Base-by-base conservation (phyloP, 2,888 invertebrate species). In the Agrotis ipsilon region DNA sequence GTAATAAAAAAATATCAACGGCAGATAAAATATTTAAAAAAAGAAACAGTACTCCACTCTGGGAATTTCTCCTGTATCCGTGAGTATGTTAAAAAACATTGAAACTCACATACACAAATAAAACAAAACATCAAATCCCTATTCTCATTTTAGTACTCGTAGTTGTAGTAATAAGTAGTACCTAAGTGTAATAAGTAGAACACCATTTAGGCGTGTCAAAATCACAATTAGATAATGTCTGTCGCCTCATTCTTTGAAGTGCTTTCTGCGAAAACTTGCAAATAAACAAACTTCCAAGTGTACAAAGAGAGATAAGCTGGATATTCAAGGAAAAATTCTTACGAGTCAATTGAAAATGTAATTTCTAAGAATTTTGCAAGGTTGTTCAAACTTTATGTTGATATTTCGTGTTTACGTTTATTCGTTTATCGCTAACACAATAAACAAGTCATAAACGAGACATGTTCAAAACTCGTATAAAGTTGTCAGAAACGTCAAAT, bases 231-330 rank as follows among this genome's bases (percentile, higher is more conserved):
- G 18, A 27, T 49, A 14, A 16, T 16, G 11, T 39, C 21, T 59
- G 51, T 32, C 6, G 19, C n/a, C 27, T 0, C 5, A 27, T n/a
- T 11, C 13, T 1, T 18, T 52, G 5, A 49, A 72, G 65, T 49
- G 32, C 27, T 51, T 60, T 73, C 54, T 19, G 16, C 13, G 59
- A 69, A 69, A 75, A 60, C 27, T 49, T 45, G 24, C 6, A 2
- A 19, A 48, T 48, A 59, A 76, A 45, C 11, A 48, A 48, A 52
- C 21, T n/a, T 55, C 19, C 13, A 48, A 72, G 76, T 67, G 27
- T 11, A 21, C 21, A 48, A 48, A 9, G 24, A 61, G 21, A 49
- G 43, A 67, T 55, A 45, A 67, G n/a, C 27, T 46, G 19, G 16
- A 48, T 32, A 66, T n/a, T 43, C 11, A 67, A 75, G 43, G 21